Base-by-base conservation (phyloP, 92 coral and sea anemone species). In the Epizoanthus ramosus region DNA sequence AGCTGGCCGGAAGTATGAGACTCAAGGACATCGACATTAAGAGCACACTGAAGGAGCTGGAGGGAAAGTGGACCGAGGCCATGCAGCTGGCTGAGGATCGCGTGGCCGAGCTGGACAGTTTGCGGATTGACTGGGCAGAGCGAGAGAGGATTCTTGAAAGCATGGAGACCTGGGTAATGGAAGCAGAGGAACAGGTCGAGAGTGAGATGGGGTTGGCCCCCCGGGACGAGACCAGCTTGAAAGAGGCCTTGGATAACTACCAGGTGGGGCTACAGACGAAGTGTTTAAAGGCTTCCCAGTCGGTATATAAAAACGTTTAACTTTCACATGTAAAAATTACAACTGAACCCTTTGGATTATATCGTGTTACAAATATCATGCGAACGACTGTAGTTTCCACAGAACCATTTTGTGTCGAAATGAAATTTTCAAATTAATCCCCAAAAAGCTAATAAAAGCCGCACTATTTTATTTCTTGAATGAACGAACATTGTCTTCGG, bases 1-100 rank as follows among this genome's bases (percentile, higher is more conserved):
- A 94, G 88, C 91, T 96, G 5, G 89, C 99, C 6, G 94, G 97
- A 6, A 94, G 93, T 74, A 92, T 91, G 89, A 89, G 94, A n/a
- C 89, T 94, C 53, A 94, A 93, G 58, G 97, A 92, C 70, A 86
- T 93, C 10, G 95, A 96, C 71, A 89, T 94, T 84, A 94, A 96
- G 79, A 93, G 93, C 45, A 94, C 95, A 1, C 80, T 96, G 43
- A 94, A 96, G 53, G 90, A 90, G 66, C 92, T 94, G 18, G 98
- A 96, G 56, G 92, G 87, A 68, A 90, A 94, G 71, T 96, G 99
- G 99, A 72, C 83, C 79, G 81, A 88, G 21, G 93, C 94, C 17
- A 93, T 94, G 64, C 73, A 83, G 31, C 67, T 80, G 39, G 95
- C 93, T 23, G 93, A 92, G 85, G 85, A 83, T 60, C 91, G 93